Conservation (phyloP, 2,888 invertebrate species). For the Lasioglossum figueresi region DNA sequence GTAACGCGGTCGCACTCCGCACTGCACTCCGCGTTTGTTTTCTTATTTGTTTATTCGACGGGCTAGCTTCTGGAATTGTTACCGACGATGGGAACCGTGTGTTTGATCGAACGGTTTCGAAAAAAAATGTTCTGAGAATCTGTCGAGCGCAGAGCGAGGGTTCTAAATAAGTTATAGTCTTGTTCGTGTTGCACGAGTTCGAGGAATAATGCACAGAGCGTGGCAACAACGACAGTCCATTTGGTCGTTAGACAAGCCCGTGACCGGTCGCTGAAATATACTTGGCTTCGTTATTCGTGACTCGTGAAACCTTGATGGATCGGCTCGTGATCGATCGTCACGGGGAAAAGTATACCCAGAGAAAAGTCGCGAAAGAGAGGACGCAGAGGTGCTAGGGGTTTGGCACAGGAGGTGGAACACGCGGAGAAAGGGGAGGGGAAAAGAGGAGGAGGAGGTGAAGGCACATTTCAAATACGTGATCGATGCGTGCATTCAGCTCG, state of each 20-base stretch:
- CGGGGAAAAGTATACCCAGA: slow-evolving; percentile 43
- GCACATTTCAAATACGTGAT: slow-evolving; percentile 68
- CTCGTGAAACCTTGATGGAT: slow-evolving; percentile 68
- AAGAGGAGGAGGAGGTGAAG: not conserved
- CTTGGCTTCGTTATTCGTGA: slow-evolving; percentile 55
- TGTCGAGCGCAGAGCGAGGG: not conserved
- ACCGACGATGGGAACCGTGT: not conserved
- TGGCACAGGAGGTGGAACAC: not conserved
- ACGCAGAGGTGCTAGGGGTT: not conserved
- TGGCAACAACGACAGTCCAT: slow-evolving; percentile 51
- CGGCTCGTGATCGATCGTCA: slow-evolving; percentile 63
- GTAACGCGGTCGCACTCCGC: not conserved
- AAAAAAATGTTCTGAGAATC: not conserved
- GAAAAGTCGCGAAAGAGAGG: slow-evolving; percentile 40
- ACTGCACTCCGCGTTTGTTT: not conserved
- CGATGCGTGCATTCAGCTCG: slow-evolving; percentile 69
- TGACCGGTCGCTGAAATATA: slow-evolving; percentile 48
- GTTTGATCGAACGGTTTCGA: not conserved
- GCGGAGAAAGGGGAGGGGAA: not conserved
- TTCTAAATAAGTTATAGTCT: not conserved
- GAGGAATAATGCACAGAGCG: slow-evolving; percentile 20
- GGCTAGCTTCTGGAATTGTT: too few species aligned
- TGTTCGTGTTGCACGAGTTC: not conserved
- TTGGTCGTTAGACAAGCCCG: slow-evolving; percentile 48
- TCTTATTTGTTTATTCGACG: not conserved